These are phyloP conservation scores for Gymnogyps californianus DNA, from an alignment of 2,113 vertebrate species.

Conservation along the genomic window DNA sequence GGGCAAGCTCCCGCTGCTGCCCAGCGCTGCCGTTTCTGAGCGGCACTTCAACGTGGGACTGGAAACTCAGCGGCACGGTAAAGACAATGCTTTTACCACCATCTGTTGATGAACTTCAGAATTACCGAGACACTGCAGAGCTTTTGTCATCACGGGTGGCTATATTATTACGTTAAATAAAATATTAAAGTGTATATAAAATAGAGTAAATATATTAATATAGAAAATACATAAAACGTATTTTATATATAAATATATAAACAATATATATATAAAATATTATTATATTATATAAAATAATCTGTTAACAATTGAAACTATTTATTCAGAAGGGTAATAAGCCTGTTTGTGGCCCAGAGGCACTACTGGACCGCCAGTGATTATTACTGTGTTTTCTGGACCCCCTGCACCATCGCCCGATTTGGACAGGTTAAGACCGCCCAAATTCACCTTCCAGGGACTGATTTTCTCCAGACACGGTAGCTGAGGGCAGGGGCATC, in stretches of 20 bases:
- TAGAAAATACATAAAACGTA: too few species aligned
- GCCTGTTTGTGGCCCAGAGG: not conserved
- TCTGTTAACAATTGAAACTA: not conserved
- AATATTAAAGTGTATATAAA: not conserved
- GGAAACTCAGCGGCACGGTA: fast-evolving
- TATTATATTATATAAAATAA: not conserved
- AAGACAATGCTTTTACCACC: slow-evolving; percentile 5
- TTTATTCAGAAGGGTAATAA: not conserved
- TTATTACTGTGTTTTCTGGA: not conserved
- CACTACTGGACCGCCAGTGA: not conserved
- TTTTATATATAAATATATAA: not conserved
- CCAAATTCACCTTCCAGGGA: not conserved
- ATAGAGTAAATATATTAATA: fast-evolving
- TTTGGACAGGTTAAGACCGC: not conserved
- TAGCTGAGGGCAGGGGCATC: not conserved
- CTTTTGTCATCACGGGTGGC: too few species aligned
- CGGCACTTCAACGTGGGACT: fast-evolving
- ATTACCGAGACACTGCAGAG: not conserved
- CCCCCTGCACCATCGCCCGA: too few species aligned
- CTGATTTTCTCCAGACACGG: not conserved
- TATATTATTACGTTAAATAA: not conserved
- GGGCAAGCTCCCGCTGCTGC: not conserved
- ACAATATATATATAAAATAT: not conserved
- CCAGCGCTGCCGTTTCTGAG: not conserved
- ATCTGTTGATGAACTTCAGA: slow-evolving; percentile 12